Evolutionary conservation across 2,888 invertebrate species (phyloP), one percentile per base, ranked within the genome.

Genomic region (Diaperis boleti): DNA sequence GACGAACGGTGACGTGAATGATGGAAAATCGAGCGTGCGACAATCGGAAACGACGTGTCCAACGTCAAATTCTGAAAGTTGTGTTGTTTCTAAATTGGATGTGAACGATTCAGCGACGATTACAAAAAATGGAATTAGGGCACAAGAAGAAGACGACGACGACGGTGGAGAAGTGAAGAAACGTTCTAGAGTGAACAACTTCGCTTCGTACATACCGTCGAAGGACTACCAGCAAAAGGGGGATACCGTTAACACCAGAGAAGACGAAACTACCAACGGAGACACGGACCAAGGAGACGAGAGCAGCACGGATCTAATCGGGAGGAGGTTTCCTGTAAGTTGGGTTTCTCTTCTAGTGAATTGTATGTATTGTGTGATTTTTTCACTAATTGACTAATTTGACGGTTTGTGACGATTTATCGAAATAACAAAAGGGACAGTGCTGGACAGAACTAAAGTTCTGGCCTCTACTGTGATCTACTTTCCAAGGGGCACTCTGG

Each of bases 121-220:
- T n/a, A n/a, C n/a, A n/a, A n/a, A 49, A 17, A 57, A 66, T 55
- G 65, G 61, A 13, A 5, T 45, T 54, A 15, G 69, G 63, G 61
- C 68, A 55, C 72, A 71, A 50, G 71, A 61, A 54, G n/a, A n/a
- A n/a, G n/a, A n/a, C n/a, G 64, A 60, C 44, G 66, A 60, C 59
- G 69, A 64, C n/a, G 20, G n/a, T n/a, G 39, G 54, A 8, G 68
- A 66, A 62, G 50, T 47, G 54, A 57, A 13, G 55, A 65, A 42
- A 54, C 41, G 10, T 7, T 70, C 74, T 13, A 71, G 77, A 55
- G 75, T 86, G 3, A 86, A 85, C 68, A 85, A 87, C 77, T 86
- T 86, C 75, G 86, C 87, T 59, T 87, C 87, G 55, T 87, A 86
- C 75, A 87, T 87, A 72, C 85, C 86, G 73, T 69, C 72, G 20